Conservation (phyloP, 2,113 vertebrate species). For the Triplophysa siluroides region DNA sequence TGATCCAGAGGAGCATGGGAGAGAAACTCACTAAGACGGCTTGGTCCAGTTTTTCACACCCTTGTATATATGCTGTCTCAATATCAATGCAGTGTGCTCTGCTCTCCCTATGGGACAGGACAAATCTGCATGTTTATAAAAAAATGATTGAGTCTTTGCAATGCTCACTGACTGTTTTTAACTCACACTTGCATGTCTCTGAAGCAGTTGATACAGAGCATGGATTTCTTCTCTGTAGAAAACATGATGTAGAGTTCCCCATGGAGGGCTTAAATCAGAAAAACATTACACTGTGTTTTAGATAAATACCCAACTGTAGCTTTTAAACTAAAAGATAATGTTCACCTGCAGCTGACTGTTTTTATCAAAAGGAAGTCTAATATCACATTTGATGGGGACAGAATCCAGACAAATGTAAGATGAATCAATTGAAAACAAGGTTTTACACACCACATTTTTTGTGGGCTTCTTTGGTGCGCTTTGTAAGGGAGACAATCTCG, state of each 20-base stretch:
- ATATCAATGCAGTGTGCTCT: slow-evolving; percentile 93
- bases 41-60: slow-evolving; percentile 92
- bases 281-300: not conserved
- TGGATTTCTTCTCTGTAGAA: slow-evolving; percentile 90
- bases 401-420: not conserved
- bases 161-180: not conserved
- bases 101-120: slow-evolving; percentile 78
- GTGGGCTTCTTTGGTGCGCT: slow-evolving; percentile 87
- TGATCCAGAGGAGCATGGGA: not conserved
- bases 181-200: slow-evolving; percentile 94
- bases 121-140: not conserved
- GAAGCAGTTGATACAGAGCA: slow-evolving; percentile 97
- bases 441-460: slow-evolving; percentile 83
- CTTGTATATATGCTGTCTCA: slow-evolving; percentile 89
- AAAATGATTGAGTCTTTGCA: not conserved
- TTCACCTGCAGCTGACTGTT: not conserved
- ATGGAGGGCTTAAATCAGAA: slow-evolving; percentile 79
- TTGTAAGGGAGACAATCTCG: slow-evolving; percentile 89
- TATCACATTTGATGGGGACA: not conserved
- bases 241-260: slow-evolving; percentile 95
- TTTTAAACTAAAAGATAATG: not conserved
- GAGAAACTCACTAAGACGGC: slow-evolving; percentile 82
- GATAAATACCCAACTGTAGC: not conserved
- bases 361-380: not conserved
- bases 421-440: not conserved